Percentiles rank a stretch among this genome's conserved stretches.
Conservation (phyloP, 1,140 invertebrate species). For the Trigoniulus corallinus region DNA sequence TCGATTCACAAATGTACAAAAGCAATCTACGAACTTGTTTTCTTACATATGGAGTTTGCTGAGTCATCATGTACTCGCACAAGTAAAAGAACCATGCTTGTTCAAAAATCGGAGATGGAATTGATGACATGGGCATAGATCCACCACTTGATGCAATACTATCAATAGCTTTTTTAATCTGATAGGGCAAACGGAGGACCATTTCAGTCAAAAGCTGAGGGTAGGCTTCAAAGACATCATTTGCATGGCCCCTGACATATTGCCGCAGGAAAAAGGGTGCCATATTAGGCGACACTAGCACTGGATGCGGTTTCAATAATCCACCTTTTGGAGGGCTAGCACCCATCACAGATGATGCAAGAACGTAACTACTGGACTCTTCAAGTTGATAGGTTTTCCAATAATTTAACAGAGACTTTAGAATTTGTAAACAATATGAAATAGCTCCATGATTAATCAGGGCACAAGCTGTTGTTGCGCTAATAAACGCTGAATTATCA, state of each 20-base stretch:
- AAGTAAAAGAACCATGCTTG: conserved; percentile 57
- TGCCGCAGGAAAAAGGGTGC: conserved; percentile 86
- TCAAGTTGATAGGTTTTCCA: conserved; percentile 47
- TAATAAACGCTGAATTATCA: conserved; percentile 44
- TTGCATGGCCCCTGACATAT: conserved; percentile 76
- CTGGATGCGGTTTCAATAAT: conserved; percentile 56
- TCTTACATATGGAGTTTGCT: conserved; percentile 33
- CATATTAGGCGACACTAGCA: conserved; percentile 74
- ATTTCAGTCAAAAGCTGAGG: conserved; percentile 87
- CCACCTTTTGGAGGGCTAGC: background rate
- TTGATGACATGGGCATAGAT: conserved; percentile 11
- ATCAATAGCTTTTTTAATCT: conserved; percentile 47
- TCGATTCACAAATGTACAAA: conserved; percentile 83
- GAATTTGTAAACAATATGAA: conserved; percentile 58
- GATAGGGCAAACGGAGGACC: conserved; percentile 80
- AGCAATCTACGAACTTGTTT: conserved; percentile 60
- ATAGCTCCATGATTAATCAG: conserved; percentile 61
- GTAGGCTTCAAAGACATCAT: conserved; percentile 86
- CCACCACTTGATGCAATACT: conserved; percentile 21
- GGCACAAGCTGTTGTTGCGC: conserved; percentile 53
- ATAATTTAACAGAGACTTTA: conserved; percentile 61
- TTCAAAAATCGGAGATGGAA: conserved; percentile 15
- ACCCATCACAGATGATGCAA: background rate
- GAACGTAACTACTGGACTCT: conserved; percentile 15
- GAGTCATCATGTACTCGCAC: conserved; percentile 93